Conservation (phyloP, 2,888 invertebrate species). For the Drosophila mimetica region DNA sequence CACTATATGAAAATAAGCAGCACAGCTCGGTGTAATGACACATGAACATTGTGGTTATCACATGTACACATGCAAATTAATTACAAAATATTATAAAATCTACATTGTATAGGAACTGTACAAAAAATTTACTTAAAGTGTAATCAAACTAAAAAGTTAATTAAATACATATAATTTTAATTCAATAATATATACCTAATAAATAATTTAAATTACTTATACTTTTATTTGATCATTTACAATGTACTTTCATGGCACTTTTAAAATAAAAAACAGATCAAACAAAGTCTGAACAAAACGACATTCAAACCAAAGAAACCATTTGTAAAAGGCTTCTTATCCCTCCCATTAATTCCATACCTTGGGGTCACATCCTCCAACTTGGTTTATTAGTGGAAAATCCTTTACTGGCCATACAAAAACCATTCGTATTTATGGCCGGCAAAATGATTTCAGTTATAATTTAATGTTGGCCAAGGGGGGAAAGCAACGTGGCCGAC, state of each 20-base stretch:
- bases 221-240: neutral
- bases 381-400: slow-evolving; percentile 47
- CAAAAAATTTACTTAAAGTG: neutral
- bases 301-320: neutral
- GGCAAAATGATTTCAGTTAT: slow-evolving; percentile 59
- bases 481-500: slow-evolving; percentile 41
- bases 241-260: neutral
- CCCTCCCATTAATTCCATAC: slow-evolving; percentile 20
- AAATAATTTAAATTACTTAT: too few relatives aligned
- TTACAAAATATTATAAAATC: slow-evolving; percentile 11
- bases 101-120: neutral
- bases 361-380: slow-evolving; percentile 5
- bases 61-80: slow-evolving; percentile 25
- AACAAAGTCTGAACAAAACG: neutral
- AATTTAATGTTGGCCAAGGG: slow-evolving; percentile 50
- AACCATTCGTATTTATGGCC: slow-evolving; percentile 56
- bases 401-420: slow-evolving; percentile 54
- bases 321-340: neutral
- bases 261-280: neutral
- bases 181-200: too few relatives aligned
- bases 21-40: slow-evolving; percentile 34
- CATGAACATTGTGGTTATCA: slow-evolving; percentile 45
- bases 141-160: neutral
- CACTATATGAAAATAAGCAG: slow-evolving; percentile 23
- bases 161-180: too few relatives aligned